Conservation (phyloP, 2,797 vertebrate genomes). For the Xiphorhynchus erythropygius region DNA sequence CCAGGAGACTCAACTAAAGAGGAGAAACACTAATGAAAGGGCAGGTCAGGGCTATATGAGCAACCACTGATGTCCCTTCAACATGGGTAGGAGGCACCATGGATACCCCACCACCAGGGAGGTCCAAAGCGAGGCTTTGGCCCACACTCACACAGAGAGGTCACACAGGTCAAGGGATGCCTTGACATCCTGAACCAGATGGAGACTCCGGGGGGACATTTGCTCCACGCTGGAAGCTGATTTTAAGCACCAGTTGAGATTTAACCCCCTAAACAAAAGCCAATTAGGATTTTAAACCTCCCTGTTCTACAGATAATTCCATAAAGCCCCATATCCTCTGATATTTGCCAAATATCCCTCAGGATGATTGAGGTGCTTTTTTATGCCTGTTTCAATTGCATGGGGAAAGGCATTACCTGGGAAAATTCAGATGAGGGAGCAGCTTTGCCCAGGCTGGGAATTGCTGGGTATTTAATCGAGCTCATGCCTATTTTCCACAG, state of each 20-base stretch:
- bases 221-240: neutral
- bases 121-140: neutral
- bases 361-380: neutral
- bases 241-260: neutral
- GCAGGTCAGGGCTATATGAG: fast-evolving
- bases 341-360: neutral
- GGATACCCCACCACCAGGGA: neutral
- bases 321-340: neutral
- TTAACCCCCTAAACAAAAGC: neutral
- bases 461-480: neutral
- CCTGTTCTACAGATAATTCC: neutral
- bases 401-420: neutral
- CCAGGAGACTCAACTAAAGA: neutral
- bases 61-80: neutral
- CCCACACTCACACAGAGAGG: fast-evolving
- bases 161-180: neutral
- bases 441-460: neutral
- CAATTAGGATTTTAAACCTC: neutral
- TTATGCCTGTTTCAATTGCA: neutral
- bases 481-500: fast-evolving
- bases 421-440: neutral
- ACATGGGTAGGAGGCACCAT: neutral
- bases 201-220: fast-evolving
- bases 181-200: neutral
- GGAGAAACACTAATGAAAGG: neutral